Evolutionary conservation across 1,140 invertebrate species (phyloP).

Genomic region (Camponotus pennsylvanicus): DNA sequence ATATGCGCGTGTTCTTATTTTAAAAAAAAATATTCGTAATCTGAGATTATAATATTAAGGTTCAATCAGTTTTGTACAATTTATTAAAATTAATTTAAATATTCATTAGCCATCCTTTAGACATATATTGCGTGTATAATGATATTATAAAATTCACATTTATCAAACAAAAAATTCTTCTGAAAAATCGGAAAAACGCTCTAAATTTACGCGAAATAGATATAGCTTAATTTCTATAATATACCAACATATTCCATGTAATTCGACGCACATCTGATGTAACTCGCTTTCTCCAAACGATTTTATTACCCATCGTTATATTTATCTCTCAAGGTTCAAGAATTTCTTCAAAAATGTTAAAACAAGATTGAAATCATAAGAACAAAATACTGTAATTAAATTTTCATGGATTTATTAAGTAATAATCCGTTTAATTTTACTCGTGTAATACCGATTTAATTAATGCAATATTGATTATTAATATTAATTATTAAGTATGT

Average conservation of each 20-base stretch:
- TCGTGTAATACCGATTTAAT: not conserved
- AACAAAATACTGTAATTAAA: not conserved
- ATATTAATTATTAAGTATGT: no score
- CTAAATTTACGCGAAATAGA: not conserved
- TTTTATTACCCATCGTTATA: not conserved
- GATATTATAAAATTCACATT: slow-evolving; percentile 16
- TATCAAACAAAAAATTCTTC: not conserved
- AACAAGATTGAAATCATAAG: not conserved
- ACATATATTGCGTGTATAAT: not conserved
- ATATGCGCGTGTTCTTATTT: not conserved
- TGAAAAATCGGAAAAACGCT: not conserved
- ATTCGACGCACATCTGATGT: slow-evolving; percentile 22
- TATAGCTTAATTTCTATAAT: slow-evolving; percentile 21
- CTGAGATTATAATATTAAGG: not conserved
- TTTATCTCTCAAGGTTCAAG: not conserved
- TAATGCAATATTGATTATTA: not conserved
- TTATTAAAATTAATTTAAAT: slow-evolving; percentile 27
- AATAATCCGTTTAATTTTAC: not conserved
- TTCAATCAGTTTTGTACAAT: not conserved
- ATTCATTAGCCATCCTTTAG: not conserved
- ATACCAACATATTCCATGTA: not conserved
- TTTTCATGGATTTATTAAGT: not conserved
- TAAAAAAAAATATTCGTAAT: not conserved
- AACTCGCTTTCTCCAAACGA: not conserved
- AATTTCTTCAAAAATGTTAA: not conserved